Evolutionary conservation across 37 sponge, comb jelly and placozoan species (phyloP), one percentile per base, ranked within the genome.

Genomic region (Petrosia ficiformis): DNA sequence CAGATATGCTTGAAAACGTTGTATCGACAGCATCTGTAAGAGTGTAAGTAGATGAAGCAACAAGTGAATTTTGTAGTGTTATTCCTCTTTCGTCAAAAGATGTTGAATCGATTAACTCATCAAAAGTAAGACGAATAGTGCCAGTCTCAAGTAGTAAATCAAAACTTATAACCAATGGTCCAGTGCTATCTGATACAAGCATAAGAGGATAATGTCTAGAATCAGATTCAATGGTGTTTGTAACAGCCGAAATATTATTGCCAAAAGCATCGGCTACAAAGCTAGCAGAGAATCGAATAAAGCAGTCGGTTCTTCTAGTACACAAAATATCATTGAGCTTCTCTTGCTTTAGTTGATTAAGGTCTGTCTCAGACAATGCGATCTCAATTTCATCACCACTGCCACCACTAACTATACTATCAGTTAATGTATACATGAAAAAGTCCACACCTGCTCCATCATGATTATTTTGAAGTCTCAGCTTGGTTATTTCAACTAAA

Each of bases 201-300:
- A 57, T 70, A 22, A 67, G 41, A 36, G 96, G 90, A 48, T 82
- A 81, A 61, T 92, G 81, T 16, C 26, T 48, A 24, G 75, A 70
- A 32, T 85, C 67, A 25, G 83, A 38, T 14, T 52, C 70, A 6
- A 76, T 42, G 29, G 89, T 74, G 39, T 88, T 84, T 4, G 48
- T 77, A 11, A 95, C 81, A 63, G 82, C 79, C 4, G 72, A 28
- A 1, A 92, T 67, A 11, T 65, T 64, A 70, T 92, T 95, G 10
- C 90, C 84, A 76, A 81, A 80, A 11, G 84, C 82, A 68, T 95
- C 92, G 0, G 67, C 72, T 4, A 77, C 78, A 78, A 95, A 88
- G 26, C 22, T 44, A 29, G 44, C 34, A 1, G 88, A 52, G 73
- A 85, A 92, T 0, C 93, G 80, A 21, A 95, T 59, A 43, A 75